Evolutionary conservation across 1,140 invertebrate genomes (phyloP).

Genomic region (Leptonema lineaticorne): DNA sequence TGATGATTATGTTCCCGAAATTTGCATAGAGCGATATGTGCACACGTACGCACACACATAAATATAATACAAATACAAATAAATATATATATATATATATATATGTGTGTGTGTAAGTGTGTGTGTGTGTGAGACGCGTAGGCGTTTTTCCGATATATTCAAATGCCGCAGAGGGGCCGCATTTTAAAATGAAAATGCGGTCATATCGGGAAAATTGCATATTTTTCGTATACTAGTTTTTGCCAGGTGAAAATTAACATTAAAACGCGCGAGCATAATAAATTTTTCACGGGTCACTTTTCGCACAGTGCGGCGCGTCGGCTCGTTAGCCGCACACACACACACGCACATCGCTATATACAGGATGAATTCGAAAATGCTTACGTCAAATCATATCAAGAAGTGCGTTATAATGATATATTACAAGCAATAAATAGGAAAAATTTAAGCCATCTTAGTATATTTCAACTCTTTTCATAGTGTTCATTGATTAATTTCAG

Average conservation of each 20-base stretch:
- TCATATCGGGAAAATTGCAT: slow-evolving; percentile 7
- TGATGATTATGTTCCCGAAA: not conserved
- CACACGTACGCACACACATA: not conserved
- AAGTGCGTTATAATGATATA: no score
- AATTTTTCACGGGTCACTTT: slow-evolving; percentile 14
- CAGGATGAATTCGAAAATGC: no score
- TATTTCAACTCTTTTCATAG: no score
- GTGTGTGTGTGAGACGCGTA: not conserved
- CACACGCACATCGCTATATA: no score
- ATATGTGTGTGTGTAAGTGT: not conserved
- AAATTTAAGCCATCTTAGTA: no score
- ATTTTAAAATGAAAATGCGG: slow-evolving; percentile 5
- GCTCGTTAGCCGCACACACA: no score
- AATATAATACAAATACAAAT: no score
- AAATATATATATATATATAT: no score
- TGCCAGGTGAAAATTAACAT: slow-evolving; percentile 13
- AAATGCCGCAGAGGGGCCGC: not conserved
- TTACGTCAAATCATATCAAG: no score
- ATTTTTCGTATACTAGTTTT: not conserved
- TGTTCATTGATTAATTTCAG: no score
- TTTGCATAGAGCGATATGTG: not conserved
- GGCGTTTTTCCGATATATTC: slow-evolving; percentile 7
- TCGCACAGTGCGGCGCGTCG: not conserved
- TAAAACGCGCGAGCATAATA: slow-evolving; percentile 8
- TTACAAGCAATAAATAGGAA: no score